These are phyloP conservation scores for Paramisgurnus dabryanus DNA, from an alignment of 2,113 vertebrate genomes.

Conservation along the genomic window DNA sequence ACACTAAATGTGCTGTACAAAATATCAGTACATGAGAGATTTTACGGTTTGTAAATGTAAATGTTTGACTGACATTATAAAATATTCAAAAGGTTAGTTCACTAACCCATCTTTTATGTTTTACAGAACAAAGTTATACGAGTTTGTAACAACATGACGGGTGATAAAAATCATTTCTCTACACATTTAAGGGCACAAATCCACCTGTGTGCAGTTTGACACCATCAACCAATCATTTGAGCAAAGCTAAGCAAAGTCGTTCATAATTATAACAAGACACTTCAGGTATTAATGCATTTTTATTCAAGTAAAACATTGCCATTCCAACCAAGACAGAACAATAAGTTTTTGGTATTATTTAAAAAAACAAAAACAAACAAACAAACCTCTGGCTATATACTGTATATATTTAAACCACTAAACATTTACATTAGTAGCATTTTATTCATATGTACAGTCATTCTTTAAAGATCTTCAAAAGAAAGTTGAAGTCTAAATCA, in stretches of 20 bases:
- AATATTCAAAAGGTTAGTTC: no score
- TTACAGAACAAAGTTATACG: no score
- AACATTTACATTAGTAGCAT: conserved; percentile 3
- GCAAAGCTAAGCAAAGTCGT: background rate
- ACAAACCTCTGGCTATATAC: background rate
- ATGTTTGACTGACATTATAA: no score
- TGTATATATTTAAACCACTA: background rate
- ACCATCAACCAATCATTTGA: background rate
- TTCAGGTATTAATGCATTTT: conserved; percentile 4
- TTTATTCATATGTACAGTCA: background rate
- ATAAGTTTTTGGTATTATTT: background rate
- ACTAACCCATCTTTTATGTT: no score
- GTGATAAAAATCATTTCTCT: no score
- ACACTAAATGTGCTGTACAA: no score
- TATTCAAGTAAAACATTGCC: background rate
- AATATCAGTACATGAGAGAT: no score
- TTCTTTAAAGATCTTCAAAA: conserved; percentile 6
- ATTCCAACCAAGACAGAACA: conserved; percentile 8
- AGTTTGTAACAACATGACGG: no score
- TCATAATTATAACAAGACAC: background rate
- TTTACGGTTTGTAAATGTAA: no score
- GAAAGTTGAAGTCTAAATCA: conserved; percentile 13
- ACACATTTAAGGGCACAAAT: no score
- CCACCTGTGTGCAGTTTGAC: no score
- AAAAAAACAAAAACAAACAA: conserved; percentile 1